These are phyloP conservation scores for Apamea crenata DNA, from an alignment of 2,888 invertebrate genomes.

Conservation along the genomic window DNA sequence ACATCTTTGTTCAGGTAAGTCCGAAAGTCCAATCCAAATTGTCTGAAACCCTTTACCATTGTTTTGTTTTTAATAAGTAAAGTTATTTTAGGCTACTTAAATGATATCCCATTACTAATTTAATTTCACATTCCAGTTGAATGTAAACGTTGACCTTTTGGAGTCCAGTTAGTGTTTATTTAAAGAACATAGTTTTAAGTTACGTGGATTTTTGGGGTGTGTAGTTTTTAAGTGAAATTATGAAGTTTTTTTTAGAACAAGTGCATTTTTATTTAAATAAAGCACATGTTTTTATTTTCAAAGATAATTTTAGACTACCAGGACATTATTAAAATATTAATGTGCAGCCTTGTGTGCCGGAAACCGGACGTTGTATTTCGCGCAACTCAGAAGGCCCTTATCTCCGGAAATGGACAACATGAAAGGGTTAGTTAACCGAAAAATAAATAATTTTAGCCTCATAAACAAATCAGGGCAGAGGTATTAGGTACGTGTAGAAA, in stretches of 20 bases:
- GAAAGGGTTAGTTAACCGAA: slow-evolving; percentile 50
- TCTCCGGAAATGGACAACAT: slow-evolving; percentile 52
- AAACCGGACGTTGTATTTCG: slow-evolving; percentile 57
- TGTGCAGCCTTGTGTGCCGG: slow-evolving; percentile 39
- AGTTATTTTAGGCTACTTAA: slow-evolving; percentile 73
- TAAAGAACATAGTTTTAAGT: slow-evolving; percentile 45
- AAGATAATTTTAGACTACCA: not conserved
- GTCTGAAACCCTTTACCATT: slow-evolving; percentile 52
- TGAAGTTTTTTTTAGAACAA: not conserved
- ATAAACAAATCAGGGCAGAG: slow-evolving; percentile 47
- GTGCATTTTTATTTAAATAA: not conserved
- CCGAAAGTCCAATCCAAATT: slow-evolving; percentile 51
- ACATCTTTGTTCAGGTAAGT: slow-evolving; percentile 49
- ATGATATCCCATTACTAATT: slow-evolving; percentile 70
- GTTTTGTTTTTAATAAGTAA: slow-evolving; percentile 66
- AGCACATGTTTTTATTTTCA: not conserved
- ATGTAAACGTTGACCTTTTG: slow-evolving; percentile 69
- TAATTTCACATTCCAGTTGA: slow-evolving; percentile 72
- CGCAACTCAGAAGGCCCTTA: slow-evolving; percentile 44
- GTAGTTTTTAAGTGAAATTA: slow-evolving; percentile 2
- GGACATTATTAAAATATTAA: slow-evolving; percentile 33
- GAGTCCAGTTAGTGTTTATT: slow-evolving; percentile 58
- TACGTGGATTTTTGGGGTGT: slow-evolving; percentile 5
- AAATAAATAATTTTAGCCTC: slow-evolving; percentile 52
- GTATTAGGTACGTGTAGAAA: slow-evolving; percentile 36